Evolutionary conservation across 2,113 vertebrate genomes (phyloP).

Genomic region (Kobus ellipsiprymnus): DNA sequence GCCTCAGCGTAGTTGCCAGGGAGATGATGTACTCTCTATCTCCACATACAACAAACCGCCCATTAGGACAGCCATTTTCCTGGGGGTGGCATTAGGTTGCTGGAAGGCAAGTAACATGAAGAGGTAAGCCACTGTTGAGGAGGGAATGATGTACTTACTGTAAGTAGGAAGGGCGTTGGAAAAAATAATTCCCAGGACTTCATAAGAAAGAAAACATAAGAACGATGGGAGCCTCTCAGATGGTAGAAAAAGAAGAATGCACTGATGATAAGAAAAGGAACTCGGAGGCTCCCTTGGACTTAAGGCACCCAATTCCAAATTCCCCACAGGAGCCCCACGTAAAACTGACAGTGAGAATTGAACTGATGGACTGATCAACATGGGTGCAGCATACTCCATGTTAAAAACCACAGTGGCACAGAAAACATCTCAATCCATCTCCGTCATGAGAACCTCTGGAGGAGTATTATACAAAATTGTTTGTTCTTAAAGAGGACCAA

Average conservation of each 20-base stretch:
- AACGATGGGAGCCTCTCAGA: background rate
- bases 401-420: background rate
- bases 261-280: background rate
- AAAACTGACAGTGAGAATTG: background rate
- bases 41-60: conserved; percentile 93
- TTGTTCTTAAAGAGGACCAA: background rate
- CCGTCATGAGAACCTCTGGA: background rate
- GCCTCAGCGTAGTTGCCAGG: conserved; percentile 96
- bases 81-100: background rate
- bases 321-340: background rate
- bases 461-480: background rate
- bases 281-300: background rate
- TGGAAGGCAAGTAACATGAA: background rate
- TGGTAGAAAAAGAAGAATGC: background rate
- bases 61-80: background rate
- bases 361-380: background rate
- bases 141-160: background rate
- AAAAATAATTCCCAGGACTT: background rate
- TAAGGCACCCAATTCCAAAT: background rate
- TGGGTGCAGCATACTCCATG: background rate
- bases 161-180: background rate
- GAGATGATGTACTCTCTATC: conserved; percentile 99
- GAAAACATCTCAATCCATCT: background rate
- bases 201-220: background rate
- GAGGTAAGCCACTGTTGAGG: background rate